Evolutionary conservation across 2,888 invertebrate genomes (phyloP).

Genomic region (Barypeithes pellucidus): DNA sequence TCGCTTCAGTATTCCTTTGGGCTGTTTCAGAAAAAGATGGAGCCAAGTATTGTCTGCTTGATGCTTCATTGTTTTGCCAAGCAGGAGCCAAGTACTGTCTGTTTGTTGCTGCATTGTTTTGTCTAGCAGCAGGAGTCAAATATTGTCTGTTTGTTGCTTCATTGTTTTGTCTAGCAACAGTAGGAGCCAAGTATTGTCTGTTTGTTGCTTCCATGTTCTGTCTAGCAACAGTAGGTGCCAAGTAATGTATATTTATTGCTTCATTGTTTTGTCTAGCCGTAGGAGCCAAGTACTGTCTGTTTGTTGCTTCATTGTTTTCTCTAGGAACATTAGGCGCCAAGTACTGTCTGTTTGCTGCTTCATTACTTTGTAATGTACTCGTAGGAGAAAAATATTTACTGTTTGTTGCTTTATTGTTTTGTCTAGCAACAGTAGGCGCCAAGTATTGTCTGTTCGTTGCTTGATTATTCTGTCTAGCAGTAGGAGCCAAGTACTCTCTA

Average conservation of each 20-base stretch:
- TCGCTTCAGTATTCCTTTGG: background rate
- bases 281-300: conserved; percentile 25
- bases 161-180: too few relatives aligned
- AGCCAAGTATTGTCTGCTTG: background rate
- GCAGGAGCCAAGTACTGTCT: too few relatives aligned
- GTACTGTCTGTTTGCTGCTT: too few relatives aligned
- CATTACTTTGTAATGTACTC: too few relatives aligned
- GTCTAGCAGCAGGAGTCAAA: conserved; percentile 31
- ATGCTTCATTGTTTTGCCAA: too few relatives aligned
- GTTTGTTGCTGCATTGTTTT: too few relatives aligned
- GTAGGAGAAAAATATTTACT: too few relatives aligned
- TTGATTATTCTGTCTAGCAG: background rate
- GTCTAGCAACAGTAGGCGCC: background rate
- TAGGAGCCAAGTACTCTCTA: background rate
- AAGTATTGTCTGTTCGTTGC: background rate
- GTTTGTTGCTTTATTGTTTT: background rate
- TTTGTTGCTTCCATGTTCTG: too few relatives aligned
- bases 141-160: too few relatives aligned
- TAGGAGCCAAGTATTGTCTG: too few relatives aligned
- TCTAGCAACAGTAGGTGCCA: too few relatives aligned
- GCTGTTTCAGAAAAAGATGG: background rate
- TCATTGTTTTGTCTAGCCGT: background rate
- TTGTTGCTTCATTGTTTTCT: background rate
- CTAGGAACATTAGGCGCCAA: too few relatives aligned
- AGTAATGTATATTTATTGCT: conserved; percentile 4